Evolutionary conservation across 2,113 vertebrate species (phyloP), one percentile per base, ranked within the genome.

Genomic region (Blennius ocellaris): DNA sequence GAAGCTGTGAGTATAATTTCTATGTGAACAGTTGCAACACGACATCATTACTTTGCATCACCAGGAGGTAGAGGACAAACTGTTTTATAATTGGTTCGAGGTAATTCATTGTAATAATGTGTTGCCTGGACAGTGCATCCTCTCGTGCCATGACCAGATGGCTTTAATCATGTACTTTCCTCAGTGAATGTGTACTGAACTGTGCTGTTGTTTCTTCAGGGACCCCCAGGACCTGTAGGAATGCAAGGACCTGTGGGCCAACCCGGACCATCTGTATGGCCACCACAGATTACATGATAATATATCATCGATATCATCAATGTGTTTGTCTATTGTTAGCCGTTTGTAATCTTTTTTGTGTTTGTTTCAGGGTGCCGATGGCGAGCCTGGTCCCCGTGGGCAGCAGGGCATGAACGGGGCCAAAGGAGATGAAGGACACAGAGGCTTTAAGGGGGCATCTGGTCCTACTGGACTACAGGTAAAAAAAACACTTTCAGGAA

Each of bases 391-490:
- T 5, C 95, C 93, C 48, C 93, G 95, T 11, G 97, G 97, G 51
- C 95, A 96, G 80, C 95, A 96, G 70, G 96, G 96, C 12, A 95
- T 97, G 94, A 93, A 94, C 1, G 97, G 97, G 1, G 93, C 94
- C 41, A 98, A 98, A 83, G 97, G 97, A 70, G 96, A 98, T 37
- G 97, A 98, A 68, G 97, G 97, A 59, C 39, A 61, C 0, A 90
- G 94, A 69, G 97, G 97, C 39, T 95, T 95, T 38, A 89, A 92
- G 21, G 96, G 97, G 6, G 52, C 86, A 6, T 83, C 76, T 0
- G 97, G 97, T 4, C 95, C 96, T 38, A 70, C 84, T 11, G 97
- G 97, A 53, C 90, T 96, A 36, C 97, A 98, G 94, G 97, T 97
- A 45, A 50, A 88, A 41, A 86, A 30, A 30, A 30, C 21, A 30